Evolutionary conservation across 2,797 vertebrate species (phyloP), one percentile per base, ranked within the genome.

Genomic region (Heteromormyrus szaboi): DNA sequence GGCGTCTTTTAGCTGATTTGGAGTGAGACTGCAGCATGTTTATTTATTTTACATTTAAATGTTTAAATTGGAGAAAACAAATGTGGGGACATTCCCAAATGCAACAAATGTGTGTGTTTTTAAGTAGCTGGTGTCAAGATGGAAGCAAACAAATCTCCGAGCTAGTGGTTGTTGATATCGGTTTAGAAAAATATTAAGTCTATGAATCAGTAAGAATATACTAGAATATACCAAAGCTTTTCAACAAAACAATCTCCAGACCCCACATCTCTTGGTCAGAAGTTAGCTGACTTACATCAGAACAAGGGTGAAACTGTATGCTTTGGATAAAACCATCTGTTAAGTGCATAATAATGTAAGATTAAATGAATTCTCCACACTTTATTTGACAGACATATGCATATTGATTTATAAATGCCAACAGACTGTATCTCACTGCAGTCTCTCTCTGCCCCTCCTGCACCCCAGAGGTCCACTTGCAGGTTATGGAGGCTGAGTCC

Each of bases 401-500:
- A 29, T 29, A 29, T 65, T 25, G 22, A 12, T 65, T 65, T 65
- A 29, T 29, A 12, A 65, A 65, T 65, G 25, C 11, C 62, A 29
- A 9, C 62, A 11, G n/a, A 48, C 44, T 46, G 44, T 46, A 50
- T 44, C 25, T 51, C 9, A 54, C 29, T 50, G n/a, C 22, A 53
- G 14, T 51, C 19, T 29, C n/a, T 90, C 79, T 62, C 1, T 54
- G 2, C n/a, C 2, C 89, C 87, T 53, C 59, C 94, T 99, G 98
- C 1, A 89, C 88, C 50, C 65, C 94, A 99, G 98, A 97, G 89
- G 94, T 97, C 4, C 96, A 95, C 51, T 92, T 99, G 88, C 98
- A 97, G 93, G 97, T 99, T 89, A 98, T 99, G 91, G 96, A 97
- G 0, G 88, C 94, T 0, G 96, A 97, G 0, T 94, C 96, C 50